These are phyloP conservation scores for Rhincodon typus DNA, from an alignment of 2,797 vertebrate species.

Conservation along the genomic window DNA sequence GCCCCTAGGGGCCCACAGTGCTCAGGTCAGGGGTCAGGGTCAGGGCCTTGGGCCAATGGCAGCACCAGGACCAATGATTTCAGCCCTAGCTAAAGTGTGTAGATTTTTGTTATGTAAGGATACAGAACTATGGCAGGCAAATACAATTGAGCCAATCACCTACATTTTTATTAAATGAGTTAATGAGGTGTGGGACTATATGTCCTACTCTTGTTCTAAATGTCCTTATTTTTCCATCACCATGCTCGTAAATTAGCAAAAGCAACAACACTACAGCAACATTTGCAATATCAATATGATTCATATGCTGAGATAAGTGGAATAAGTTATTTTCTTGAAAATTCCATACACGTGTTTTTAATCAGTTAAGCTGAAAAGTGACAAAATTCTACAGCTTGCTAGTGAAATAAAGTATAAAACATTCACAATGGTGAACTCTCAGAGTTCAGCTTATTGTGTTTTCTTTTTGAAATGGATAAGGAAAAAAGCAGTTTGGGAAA, in stretches of 20 bases:
- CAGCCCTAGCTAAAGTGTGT: no score
- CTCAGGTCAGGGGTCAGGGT: no score
- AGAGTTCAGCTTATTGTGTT: not conserved
- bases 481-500: not conserved
- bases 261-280: not conserved
- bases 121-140: not conserved
- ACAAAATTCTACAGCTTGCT: not conserved
- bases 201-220: not conserved
- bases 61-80: no score
- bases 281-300: not conserved
- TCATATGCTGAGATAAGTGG: not conserved
- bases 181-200: not conserved
- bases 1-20: no score
- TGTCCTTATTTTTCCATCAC: not conserved
- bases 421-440: not conserved
- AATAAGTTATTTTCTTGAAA: not conserved
- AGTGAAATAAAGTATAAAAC: not conserved
- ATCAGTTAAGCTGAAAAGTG: not conserved
- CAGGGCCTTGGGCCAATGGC: no score
- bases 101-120: not conserved
- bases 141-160: not conserved
- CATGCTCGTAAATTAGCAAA: not conserved
- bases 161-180: no score
- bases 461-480: not conserved
- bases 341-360: not conserved